Evolutionary conservation across 2,797 vertebrate genomes (phyloP).

Genomic region (Pseudochaenichthys georgianus): DNA sequence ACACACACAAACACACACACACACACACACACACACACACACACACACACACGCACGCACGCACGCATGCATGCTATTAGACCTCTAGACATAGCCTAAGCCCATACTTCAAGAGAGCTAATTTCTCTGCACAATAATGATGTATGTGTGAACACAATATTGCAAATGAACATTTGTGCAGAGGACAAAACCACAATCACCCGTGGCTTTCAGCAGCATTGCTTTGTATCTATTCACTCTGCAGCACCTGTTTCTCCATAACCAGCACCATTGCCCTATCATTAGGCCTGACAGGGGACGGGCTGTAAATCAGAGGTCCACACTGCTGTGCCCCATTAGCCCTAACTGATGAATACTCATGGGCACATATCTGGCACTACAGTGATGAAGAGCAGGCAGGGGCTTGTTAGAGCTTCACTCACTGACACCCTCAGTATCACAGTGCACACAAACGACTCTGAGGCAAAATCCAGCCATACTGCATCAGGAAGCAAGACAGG

Average conservation of each 20-base stretch:
- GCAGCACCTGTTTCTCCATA: slow-evolving; percentile 77
- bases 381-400: slow-evolving; percentile 65
- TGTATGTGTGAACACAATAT: slow-evolving; percentile 69
- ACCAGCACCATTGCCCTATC: slow-evolving; percentile 71
- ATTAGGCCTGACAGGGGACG: slow-evolving; percentile 75
- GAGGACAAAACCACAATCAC: slow-evolving; percentile 79
- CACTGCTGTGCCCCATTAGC: slow-evolving; percentile 75
- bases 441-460: slow-evolving; percentile 27
- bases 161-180: slow-evolving; percentile 75
- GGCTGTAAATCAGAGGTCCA: slow-evolving; percentile 80
- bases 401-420: slow-evolving; percentile 57
- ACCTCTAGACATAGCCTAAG: slow-evolving; percentile 16
- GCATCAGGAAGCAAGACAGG: slow-evolving; percentile 6
- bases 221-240: slow-evolving; percentile 72
- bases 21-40: neutral
- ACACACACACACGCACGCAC: slow-evolving; percentile 1
- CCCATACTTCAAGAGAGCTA: slow-evolving; percentile 44
- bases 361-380: slow-evolving; percentile 72
- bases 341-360: slow-evolving; percentile 80
- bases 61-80: slow-evolving; percentile 5
- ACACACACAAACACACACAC: too few species aligned
- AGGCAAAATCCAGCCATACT: slow-evolving; percentile 29
- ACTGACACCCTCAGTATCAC: slow-evolving; percentile 44
- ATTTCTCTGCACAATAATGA: slow-evolving; percentile 73
- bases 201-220: slow-evolving; percentile 67